Evolutionary conservation across 2,888 invertebrate genomes (phyloP), one percentile per base, ranked within the genome.

Genomic region (Tuberolachnus salignus): DNA sequence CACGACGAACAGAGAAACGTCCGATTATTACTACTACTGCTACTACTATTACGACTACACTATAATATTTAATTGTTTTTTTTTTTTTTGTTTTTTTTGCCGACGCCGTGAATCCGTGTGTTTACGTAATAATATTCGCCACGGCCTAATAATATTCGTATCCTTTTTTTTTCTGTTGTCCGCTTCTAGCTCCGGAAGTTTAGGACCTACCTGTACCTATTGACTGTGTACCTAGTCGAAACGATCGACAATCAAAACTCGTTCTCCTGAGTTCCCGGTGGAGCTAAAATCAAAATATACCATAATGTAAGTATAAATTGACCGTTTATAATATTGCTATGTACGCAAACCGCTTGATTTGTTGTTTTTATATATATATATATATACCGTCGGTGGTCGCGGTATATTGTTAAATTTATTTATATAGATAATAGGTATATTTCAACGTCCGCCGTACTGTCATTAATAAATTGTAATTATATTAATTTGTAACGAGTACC

Each of bases 271-370:
- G 75, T 61, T 59, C 34, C 59, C 34, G 14, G 55, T 42, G 78
- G 59, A 78, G 78, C 69, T 78, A 13, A 69, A 78, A 78, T 78
- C 78, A 78, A 78, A 78, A 78, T 78, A 34, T 51, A 57, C 16
- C 1, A 9, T 13, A 63, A 78, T 69, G 78, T 78, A 51, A 78
- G 78, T 78, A 78, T 61, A 46, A 23, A 42, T 21, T 26, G 14
- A 26, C 16, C 9, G 14, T 26, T 14, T 59, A 57, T 26, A 16
- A 59, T 59, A 16, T 1, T 23, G 3, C 19, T 23, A 26, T 59
- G 26, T 26, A 9, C 26, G 59, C n/a, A n/a, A n/a, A n/a, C n/a
- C n/a, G n/a, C n/a, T n/a, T n/a, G n/a, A n/a, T n/a, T 59, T 59
- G 16, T 59, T 59, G 9, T 42, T 63, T 42, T 44, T 19, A 63